Evolutionary conservation across 1,140 invertebrate genomes (phyloP).

Genomic region (Danaus plexippus): DNA sequence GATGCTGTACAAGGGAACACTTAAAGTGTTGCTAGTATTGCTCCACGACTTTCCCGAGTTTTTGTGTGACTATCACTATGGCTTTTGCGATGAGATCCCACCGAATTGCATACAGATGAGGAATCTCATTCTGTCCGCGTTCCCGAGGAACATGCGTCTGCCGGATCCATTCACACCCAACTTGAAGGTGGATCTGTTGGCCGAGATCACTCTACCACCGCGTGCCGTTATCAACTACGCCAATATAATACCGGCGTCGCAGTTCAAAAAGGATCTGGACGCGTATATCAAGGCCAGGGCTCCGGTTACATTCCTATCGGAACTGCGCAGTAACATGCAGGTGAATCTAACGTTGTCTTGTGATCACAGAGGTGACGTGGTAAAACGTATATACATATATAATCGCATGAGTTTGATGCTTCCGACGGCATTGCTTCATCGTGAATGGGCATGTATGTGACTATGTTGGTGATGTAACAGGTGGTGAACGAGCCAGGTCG

Average conservation of each 20-base stretch:
- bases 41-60: slow-evolving; percentile 99
- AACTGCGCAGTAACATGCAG: slow-evolving; percentile 92
- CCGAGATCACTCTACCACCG: slow-evolving; percentile 88
- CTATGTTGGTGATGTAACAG: slow-evolving; percentile 17
- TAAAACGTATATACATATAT: not conserved
- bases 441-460: no score
- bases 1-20: slow-evolving; percentile 94
- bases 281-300: slow-evolving; percentile 95
- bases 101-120: slow-evolving; percentile 99
- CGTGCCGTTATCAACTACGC: slow-evolving; percentile 92
- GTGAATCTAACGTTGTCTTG: slow-evolving; percentile 41
- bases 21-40: slow-evolving; percentile 95
- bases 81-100: slow-evolving; percentile 99
- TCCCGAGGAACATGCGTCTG: slow-evolving; percentile 96
- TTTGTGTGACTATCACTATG: slow-evolving; percentile 98
- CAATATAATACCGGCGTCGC: slow-evolving; percentile 86
- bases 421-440: no score
- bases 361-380: not conserved
- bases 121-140: slow-evolving; percentile 97
- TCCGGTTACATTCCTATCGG: slow-evolving; percentile 95
- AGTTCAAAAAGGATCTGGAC: slow-evolving; percentile 96
- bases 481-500: slow-evolving; percentile 87
- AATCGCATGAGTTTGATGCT: no score
- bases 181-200: slow-evolving; percentile 95
- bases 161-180: slow-evolving; percentile 99